Evolutionary conservation across 2,888 invertebrate genomes (phyloP).

Genomic region (Pasiphila rectangulata): DNA sequence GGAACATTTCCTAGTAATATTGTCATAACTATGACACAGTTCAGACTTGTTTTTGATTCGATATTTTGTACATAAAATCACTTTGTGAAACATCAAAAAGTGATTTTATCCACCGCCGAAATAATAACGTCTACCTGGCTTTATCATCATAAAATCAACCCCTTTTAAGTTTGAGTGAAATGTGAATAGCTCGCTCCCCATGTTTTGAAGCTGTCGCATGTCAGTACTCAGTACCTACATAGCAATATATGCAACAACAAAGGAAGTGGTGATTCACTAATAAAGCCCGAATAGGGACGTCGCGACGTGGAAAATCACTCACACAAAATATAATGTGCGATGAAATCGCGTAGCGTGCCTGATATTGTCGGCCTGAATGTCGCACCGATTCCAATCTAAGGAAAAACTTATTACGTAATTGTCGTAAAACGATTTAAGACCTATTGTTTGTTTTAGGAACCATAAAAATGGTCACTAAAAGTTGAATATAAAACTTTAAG

Average conservation of each 20-base stretch:
- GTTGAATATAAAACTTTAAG: conserved; percentile 8
- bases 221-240: conserved; percentile 10
- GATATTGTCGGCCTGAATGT: conserved; percentile 30
- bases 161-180: conserved; percentile 5
- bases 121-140: background rate
- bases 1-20: conserved; percentile 3
- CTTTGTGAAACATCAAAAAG: too few relatives aligned
- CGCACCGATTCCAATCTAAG: conserved; percentile 39
- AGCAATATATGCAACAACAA: conserved; percentile 34
- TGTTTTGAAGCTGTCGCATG: conserved; percentile 13
- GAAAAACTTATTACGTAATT: conserved; percentile 18
- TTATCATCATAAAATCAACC: conserved; percentile 5
- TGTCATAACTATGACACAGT: conserved; percentile 3
- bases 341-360: conserved; percentile 51
- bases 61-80: too few relatives aligned
- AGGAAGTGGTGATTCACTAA: conserved; percentile 47
- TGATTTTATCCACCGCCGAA: too few relatives aligned
- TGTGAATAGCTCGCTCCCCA: conserved; percentile 4
- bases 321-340: conserved; percentile 38
- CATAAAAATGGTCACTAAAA: conserved; percentile 14
- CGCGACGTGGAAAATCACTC: conserved; percentile 49
- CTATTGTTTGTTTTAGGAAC: conserved; percentile 19
- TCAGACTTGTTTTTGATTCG: background rate
- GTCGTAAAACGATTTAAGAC: conserved; percentile 16
- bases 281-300: conserved; percentile 30